Evolutionary conservation across 2,797 vertebrate species (phyloP).

Genomic region (Rhinella marina): DNA sequence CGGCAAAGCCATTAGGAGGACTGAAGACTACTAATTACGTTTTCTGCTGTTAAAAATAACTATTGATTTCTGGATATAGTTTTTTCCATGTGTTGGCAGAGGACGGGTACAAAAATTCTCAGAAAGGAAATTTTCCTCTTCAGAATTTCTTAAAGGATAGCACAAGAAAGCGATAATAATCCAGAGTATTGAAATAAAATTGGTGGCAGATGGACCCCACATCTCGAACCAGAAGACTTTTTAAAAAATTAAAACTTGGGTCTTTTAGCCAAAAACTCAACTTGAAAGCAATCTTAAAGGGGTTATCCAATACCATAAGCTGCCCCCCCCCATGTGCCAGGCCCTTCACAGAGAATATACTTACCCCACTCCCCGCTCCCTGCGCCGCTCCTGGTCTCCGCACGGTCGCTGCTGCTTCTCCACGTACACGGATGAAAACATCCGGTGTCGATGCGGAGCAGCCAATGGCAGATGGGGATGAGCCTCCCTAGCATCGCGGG

Average conservation of each 20-base stretch:
- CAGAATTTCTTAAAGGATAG: neutral
- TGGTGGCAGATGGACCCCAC: neutral
- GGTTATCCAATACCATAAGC: too few species aligned
- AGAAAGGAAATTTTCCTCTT: neutral
- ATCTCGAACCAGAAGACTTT: neutral
- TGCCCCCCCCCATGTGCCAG: too few species aligned
- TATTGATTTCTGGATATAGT: constrained; percentile 32
- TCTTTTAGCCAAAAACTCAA: neutral
- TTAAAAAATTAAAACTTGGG: neutral
- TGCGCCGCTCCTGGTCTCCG: too few species aligned
- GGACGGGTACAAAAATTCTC: neutral
- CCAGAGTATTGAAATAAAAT: neutral
- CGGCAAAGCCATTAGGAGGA: constrained; percentile 47
- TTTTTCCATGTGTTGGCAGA: constrained; percentile 22
- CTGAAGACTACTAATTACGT: constrained; percentile 49
- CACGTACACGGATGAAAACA: too few species aligned
- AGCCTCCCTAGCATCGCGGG: too few species aligned
- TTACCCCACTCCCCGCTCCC: too few species aligned
- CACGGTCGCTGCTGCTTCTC: too few species aligned
- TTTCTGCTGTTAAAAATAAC: constrained; percentile 53
- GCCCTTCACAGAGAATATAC: too few species aligned
- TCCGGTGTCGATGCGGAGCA: too few species aligned
- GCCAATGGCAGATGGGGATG: too few species aligned
- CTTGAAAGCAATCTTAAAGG: too few species aligned
- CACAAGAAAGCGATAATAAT: neutral